phyloP scores from a whole-genome alignment of 1,140 invertebrate genomes.

The Tribolium castaneum region DNA sequence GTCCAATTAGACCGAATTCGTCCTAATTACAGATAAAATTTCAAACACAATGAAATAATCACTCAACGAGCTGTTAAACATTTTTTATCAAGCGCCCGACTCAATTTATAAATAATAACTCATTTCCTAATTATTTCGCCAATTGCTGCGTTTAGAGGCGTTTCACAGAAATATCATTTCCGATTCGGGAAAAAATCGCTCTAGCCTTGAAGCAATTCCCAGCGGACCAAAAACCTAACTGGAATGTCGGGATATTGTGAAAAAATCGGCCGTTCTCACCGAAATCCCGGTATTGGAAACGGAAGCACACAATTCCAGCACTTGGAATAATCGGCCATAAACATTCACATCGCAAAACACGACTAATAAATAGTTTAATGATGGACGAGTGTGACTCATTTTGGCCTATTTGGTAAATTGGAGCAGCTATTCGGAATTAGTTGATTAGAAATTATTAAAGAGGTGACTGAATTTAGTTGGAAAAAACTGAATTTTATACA shows the following conservation, averaged over 20 bases:
- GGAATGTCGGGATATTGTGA: not conserved
- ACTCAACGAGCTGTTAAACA: not conserved
- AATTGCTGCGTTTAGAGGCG: slow-evolving; percentile 13
- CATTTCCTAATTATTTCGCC: slow-evolving; percentile 27
- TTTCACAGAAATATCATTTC: slow-evolving; percentile 10
- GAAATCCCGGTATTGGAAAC: slow-evolving; percentile 1
- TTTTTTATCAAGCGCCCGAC: slow-evolving; percentile 28
- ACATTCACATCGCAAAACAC: slow-evolving; percentile 27
- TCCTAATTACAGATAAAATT: slow-evolving; percentile 3
- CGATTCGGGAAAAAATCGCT: not conserved
- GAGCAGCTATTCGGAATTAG: slow-evolving; percentile 12
- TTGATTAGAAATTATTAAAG: slow-evolving; percentile 16
- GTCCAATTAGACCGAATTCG: slow-evolving; percentile 13
- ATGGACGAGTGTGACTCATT: slow-evolving; percentile 26
- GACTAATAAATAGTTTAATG: slow-evolving; percentile 30
- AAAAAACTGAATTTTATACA: not conserved
- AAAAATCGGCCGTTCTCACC: slow-evolving; percentile 3
- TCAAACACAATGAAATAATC: slow-evolving; percentile 18
- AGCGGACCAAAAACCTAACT: not conserved
- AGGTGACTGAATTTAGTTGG: not conserved
- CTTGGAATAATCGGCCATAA: slow-evolving; percentile 17
- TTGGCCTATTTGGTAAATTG: slow-evolving; percentile 24
- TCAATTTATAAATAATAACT: slow-evolving; percentile 35
- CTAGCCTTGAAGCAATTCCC: not conserved
- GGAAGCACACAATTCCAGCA: slow-evolving; percentile 19